Conservation (phyloP, 2,888 invertebrate genomes). For the Nemotelus pantherinus region DNA sequence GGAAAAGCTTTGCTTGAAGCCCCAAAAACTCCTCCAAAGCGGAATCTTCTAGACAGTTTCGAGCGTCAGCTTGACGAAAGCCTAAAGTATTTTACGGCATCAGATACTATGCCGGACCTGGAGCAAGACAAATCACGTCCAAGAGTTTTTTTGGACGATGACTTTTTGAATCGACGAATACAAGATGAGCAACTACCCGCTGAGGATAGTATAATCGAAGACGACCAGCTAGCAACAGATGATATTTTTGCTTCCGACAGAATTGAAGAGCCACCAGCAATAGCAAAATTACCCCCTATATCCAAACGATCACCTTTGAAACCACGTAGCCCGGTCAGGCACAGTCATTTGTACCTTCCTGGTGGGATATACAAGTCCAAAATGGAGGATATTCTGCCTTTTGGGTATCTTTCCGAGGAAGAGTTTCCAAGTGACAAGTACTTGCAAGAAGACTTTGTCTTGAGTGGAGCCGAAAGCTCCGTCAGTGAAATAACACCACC, state of each 20-base stretch:
- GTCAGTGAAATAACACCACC: conserved; percentile 19
- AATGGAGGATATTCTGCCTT: conserved; percentile 32
- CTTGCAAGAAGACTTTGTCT: not conserved
- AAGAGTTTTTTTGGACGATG: conserved; percentile 32
- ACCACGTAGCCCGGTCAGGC: not conserved
- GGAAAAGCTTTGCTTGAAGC: conserved; percentile 16
- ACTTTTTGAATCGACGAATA: conserved; percentile 40
- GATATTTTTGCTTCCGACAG: conserved; percentile 15
- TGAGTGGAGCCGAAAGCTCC: conserved; percentile 20
- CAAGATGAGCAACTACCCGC: conserved; percentile 20
- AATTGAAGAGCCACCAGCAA: conserved; percentile 24
- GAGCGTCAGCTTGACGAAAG: conserved; percentile 40
- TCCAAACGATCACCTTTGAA: not conserved
- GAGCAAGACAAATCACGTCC: not conserved
- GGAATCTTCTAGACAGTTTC: conserved; percentile 40
- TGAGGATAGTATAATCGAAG: conserved; percentile 27
- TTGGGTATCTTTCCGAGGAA: conserved; percentile 15
- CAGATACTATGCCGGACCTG: not conserved
- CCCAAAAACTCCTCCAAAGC: conserved; percentile 6
- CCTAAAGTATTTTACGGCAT: conserved; percentile 23
- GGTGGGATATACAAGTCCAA: not conserved
- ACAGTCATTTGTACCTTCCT: conserved; percentile 10
- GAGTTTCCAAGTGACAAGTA: conserved; percentile 19
- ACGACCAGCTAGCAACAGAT: conserved; percentile 19
- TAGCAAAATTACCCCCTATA: not conserved